Percentiles rank a stretch among this genome's conserved stretches.
Evolutionary conservation across 1,140 invertebrate genomes (phyloP).

Genomic region (Cydia amplana): DNA sequence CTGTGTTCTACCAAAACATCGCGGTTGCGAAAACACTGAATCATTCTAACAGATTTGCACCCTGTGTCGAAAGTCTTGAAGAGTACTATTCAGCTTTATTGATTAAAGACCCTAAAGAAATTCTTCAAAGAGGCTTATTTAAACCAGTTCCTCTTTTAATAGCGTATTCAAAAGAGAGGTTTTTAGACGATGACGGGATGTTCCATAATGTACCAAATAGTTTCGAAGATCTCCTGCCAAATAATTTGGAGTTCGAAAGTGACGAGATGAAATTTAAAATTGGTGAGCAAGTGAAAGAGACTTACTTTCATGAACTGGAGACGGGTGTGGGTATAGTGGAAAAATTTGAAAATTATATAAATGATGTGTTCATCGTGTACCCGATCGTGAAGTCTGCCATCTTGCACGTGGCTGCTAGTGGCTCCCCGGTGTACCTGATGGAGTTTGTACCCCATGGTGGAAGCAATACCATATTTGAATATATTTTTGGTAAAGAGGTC

Average conservation of each 20-base stretch:
- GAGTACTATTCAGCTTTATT: slow-evolving; percentile 46
- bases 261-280: slow-evolving; percentile 46
- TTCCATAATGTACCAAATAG: slow-evolving; percentile 48
- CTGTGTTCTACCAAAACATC: slow-evolving; percentile 48
- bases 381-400: slow-evolving; percentile 56
- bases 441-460: slow-evolving; percentile 42
- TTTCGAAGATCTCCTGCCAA: slow-evolving; percentile 58
- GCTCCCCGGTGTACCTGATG: slow-evolving; percentile 57
- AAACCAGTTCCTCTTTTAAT: slow-evolving; percentile 58
- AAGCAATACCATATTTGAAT: background rate
- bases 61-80: slow-evolving; percentile 55
- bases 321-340: slow-evolving; percentile 40
- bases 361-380: slow-evolving; percentile 61
- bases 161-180: slow-evolving; percentile 40
- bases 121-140: slow-evolving; percentile 48
- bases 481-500: slow-evolving; percentile 34
- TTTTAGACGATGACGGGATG: slow-evolving; percentile 35
- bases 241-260: slow-evolving; percentile 55
- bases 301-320: slow-evolving; percentile 56
- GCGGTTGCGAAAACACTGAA: slow-evolving; percentile 41
- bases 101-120: slow-evolving; percentile 52
- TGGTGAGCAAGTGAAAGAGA: slow-evolving; percentile 53
- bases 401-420: slow-evolving; percentile 48
- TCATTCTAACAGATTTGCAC: slow-evolving; percentile 49
- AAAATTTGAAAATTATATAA: slow-evolving; percentile 55